phyloP scores from a whole-genome alignment of 2,113 vertebrate genomes.

The Phyllopteryx taeniolatus region DNA sequence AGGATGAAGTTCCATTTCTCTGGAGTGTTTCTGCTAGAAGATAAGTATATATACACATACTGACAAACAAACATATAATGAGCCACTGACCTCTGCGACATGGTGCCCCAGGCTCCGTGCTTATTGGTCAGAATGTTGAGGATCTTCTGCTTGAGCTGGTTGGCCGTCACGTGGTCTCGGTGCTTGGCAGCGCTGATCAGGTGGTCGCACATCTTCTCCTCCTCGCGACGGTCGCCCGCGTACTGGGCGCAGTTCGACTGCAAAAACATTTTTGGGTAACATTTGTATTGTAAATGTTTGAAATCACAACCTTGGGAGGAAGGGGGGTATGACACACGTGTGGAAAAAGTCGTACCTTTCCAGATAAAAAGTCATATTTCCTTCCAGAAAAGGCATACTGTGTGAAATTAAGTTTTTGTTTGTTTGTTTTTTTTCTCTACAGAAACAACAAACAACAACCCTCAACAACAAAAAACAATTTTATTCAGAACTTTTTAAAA shows the following conservation, averaged over 20 bases:
- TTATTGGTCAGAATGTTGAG: conserved; percentile 98
- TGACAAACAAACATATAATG: neutral
- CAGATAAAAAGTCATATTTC: neutral
- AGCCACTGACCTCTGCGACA: conserved; percentile 84
- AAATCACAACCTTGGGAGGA: too few species aligned
- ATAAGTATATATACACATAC: too few species aligned
- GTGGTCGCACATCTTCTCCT: conserved; percentile 99
- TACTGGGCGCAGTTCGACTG: conserved; percentile 98
- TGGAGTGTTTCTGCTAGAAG: too few species aligned
- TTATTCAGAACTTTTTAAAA: neutral
- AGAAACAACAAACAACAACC: neutral
- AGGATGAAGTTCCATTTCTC: too few species aligned
- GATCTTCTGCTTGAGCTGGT: conserved; percentile 98
- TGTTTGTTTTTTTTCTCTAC: too few species aligned
- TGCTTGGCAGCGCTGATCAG: conserved; percentile 98
- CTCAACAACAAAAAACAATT: neutral
- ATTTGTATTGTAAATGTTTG: too few species aligned
- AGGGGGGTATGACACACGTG: neutral
- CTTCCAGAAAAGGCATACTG: neutral
- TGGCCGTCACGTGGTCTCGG: conserved; percentile 94
- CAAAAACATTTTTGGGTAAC: neutral
- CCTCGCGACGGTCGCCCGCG: conserved; percentile 91
- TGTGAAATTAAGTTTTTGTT: neutral
- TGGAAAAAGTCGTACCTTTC: neutral
- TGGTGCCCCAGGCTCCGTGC: conserved; percentile 96